phyloP scores from a whole-genome alignment of 2,797 vertebrate species.

The Hoplostethus atlanticus region DNA sequence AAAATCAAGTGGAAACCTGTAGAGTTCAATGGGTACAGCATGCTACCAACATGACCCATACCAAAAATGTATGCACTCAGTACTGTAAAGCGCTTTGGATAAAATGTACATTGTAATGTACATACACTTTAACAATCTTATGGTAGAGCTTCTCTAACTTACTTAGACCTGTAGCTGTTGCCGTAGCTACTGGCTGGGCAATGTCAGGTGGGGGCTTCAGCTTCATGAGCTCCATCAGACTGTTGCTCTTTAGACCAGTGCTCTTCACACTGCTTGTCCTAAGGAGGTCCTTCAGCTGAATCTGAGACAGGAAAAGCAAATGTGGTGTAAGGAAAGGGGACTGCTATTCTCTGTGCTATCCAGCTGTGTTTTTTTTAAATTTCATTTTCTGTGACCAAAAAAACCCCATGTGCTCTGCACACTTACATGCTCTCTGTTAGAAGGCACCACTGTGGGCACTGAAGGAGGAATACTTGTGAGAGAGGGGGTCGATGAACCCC shows the following conservation, averaged over 20 bases:
- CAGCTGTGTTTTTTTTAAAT: not conserved
- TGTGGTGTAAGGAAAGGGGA: not conserved
- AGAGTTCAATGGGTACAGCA: too few species aligned
- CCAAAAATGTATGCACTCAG: too few species aligned
- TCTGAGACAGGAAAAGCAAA: conserved; percentile 62
- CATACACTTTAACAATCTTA: not conserved
- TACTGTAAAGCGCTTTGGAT: too few species aligned
- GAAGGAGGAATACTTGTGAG: conserved; percentile 81
- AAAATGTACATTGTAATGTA: too few species aligned
- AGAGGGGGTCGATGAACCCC: conserved; percentile 83
- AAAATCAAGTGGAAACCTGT: too few species aligned
- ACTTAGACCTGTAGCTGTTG: conserved; percentile 92
- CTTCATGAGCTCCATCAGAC: conserved; percentile 98
- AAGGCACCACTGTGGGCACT: conserved; percentile 86
- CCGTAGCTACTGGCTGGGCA: conserved; percentile 96
- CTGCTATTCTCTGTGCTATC: not conserved
- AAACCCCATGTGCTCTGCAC: not conserved
- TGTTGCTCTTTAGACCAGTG: conserved; percentile 81
- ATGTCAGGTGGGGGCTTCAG: conserved; percentile 97
- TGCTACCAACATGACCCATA: too few species aligned
- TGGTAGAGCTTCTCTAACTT: conserved; percentile 61
- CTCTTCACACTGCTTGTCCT: conserved; percentile 66
- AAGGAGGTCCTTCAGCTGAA: conserved; percentile 95
- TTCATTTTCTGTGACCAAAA: not conserved
- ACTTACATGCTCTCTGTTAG: conserved; percentile 89